Base-by-base conservation (phyloP, 2,888 invertebrate genomes). In the Drosophila barbarae region DNA sequence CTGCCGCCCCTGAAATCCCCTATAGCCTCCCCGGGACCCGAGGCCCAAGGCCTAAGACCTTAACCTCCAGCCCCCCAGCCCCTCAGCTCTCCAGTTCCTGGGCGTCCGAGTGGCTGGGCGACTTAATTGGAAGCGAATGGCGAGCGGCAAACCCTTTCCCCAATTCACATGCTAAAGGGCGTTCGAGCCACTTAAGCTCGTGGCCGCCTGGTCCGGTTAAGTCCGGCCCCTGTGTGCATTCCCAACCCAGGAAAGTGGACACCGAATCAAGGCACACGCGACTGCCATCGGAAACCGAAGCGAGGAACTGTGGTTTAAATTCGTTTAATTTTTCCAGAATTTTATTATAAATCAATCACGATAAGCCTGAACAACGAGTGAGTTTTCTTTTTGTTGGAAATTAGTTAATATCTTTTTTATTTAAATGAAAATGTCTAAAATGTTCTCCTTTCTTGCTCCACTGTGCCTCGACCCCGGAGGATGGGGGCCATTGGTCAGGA, bases 121-220 rank as follows among this genome's bases (percentile, higher is more conserved):
- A 81, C 84, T 85, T 85, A 85, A 86, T 86, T 86, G 85, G 82
- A 79, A 60, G 58, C 36, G 60, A 60, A 58, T 42, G 71, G 66
- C n/a, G 15, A 49, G n/a, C 39, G 54, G 66, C 56, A 13, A 13
- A 36, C 57, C 41, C 32, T 32, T 13, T n/a, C 42, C 55, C 55
- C 23, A 42, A 65, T 69, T 47, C 69, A 58, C 55, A 68, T 57
- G 72, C 74, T 72, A 88, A 87, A 88, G 88, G 87, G 87, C 87
- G 88, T 88, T 85, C 86, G 72, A 83, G 85, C 86, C 88, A 87
- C 88, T 87, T 87, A 88, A 87, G 86, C 84, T 49, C 51, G 38
- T 66, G 73, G 52, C 70, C 66, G 52, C 70, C 66, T 49, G 47
- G 47, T 60, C 53, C 61, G 73, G 52, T 46, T 34, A 46, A 46